A percentile compares a stretch with the other conserved stretches of the same genome.
Conservation (phyloP, 2,888 invertebrate species). For the Tachina fera region DNA sequence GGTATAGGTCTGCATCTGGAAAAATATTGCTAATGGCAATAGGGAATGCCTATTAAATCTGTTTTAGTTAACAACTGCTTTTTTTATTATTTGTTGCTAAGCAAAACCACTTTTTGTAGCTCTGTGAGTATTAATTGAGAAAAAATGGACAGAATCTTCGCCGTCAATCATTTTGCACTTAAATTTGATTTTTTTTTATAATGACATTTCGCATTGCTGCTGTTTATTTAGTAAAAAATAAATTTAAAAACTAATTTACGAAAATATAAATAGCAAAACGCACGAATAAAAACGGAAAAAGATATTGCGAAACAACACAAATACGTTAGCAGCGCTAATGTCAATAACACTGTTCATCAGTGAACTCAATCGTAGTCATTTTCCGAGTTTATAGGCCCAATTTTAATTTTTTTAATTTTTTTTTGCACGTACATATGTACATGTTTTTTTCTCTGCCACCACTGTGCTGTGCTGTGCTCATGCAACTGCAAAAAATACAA, state of each 20-base stretch:
- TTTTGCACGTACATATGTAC: neutral
- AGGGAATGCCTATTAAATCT: too few species aligned
- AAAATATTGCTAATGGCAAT: too few species aligned
- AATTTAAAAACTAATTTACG: too few species aligned
- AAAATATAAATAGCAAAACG: neutral
- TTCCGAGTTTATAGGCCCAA: conserved; percentile 68
- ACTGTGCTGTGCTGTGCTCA: conserved; percentile 32
- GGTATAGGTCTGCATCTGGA: too few species aligned
- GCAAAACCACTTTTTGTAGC: too few species aligned
- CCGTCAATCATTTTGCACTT: too few species aligned
- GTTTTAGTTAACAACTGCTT: too few species aligned
- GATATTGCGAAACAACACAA: conserved; percentile 63
- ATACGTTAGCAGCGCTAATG: conserved; percentile 56
- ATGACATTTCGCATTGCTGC: too few species aligned
- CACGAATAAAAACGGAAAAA: conserved; percentile 8
- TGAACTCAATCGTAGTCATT: conserved; percentile 67
- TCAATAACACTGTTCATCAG: conserved; percentile 69
- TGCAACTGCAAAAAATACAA: conserved; percentile 51
- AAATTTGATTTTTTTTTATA: too few species aligned
- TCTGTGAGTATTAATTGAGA: too few species aligned
- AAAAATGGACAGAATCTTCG: too few species aligned
- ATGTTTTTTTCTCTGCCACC: conserved; percentile 40
- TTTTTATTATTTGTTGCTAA: too few species aligned
- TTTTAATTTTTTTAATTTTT: conserved; percentile 38
- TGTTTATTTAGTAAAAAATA: neutral